Evolutionary conservation across 2,113 vertebrate genomes (phyloP), one percentile per base, ranked within the genome.

Genomic region (Prunella himalayana): DNA sequence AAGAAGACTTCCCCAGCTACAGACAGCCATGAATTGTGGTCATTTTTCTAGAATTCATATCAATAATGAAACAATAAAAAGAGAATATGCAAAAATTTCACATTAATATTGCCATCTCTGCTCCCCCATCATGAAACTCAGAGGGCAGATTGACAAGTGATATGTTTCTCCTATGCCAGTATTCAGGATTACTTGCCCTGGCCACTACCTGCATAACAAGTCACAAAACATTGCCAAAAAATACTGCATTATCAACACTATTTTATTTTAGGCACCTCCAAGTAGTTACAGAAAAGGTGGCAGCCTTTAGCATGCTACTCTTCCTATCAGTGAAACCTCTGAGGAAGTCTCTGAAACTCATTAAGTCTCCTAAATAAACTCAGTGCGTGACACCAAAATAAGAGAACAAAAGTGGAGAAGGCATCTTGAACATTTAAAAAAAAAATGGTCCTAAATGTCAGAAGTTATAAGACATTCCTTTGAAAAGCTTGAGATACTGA

Each of bases 221-320:
- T 44, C 31, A 23, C 8, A 82, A 25, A 71, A 5, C 33, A 24
- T 4, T 47, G 17, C 23, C 18, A 78, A 78, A 53, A 81, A 35
- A 35, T 7, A 50, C 5, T 12, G 13, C 5, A 8, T 37, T 49
- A 54, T 17, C 60, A 69, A 63, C 0, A 0, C 10, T 6, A 5
- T 37, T 83, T 60, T 60, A 11, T 56, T 76, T 86, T 45, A 25
- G 30, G 37, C 15, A 21, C 7, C 22, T 56, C 19, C 31, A 65
- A 15, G 17, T 6, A 56, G 22, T 8, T 33, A 44, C 30, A 86
- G 45, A 33, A 72, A 47, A 47, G 27, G 13, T 6, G 12, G 27
- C 9, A 60, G 25, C 51, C 35, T 57, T 57, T 30, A 49, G 7
- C 31, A n/a, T 6, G 5, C 10, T 51, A 0, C 27, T 64, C 28